Evolutionary conservation across 2,797 vertebrate species (phyloP).

Genomic region (Aotus griseimembra): DNA sequence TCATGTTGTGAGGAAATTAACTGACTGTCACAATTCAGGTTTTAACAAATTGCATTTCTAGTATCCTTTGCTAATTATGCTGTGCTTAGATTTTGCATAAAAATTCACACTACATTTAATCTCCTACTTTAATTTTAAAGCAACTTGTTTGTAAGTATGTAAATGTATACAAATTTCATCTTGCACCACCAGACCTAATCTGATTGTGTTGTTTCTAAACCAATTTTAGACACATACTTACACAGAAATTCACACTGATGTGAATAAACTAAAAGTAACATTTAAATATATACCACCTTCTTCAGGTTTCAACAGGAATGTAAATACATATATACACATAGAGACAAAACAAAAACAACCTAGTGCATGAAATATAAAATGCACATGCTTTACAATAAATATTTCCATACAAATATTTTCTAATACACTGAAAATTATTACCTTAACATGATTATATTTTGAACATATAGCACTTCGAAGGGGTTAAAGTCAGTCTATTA

Average conservation of each 20-base stretch:
- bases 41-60: slow-evolving; percentile 80
- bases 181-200: slow-evolving; percentile 80
- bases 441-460: neutral
- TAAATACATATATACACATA: neutral
- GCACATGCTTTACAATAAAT: neutral
- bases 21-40: slow-evolving; percentile 79
- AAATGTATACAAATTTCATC: slow-evolving; percentile 78
- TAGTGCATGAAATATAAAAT: neutral
- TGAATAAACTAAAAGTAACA: slow-evolving; percentile 46
- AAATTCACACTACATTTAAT: slow-evolving; percentile 83
- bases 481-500: neutral
- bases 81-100: slow-evolving; percentile 68
- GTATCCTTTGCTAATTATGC: slow-evolving; percentile 81
- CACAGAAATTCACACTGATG: neutral
- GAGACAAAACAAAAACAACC: neutral
- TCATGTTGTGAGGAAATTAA: slow-evolving; percentile 82
- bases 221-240: slow-evolving; percentile 15
- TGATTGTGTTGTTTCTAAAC: slow-evolving; percentile 66
- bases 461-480: neutral
- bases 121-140: slow-evolving; percentile 78
- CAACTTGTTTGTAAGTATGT: slow-evolving; percentile 77
- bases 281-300: neutral
- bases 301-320: slow-evolving; percentile 4
- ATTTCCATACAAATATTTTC: slow-evolving; percentile 5
- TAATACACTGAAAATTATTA: neutral